Base-by-base conservation (phyloP, 2,113 vertebrate genomes). In the Microtus montanus region DNA sequence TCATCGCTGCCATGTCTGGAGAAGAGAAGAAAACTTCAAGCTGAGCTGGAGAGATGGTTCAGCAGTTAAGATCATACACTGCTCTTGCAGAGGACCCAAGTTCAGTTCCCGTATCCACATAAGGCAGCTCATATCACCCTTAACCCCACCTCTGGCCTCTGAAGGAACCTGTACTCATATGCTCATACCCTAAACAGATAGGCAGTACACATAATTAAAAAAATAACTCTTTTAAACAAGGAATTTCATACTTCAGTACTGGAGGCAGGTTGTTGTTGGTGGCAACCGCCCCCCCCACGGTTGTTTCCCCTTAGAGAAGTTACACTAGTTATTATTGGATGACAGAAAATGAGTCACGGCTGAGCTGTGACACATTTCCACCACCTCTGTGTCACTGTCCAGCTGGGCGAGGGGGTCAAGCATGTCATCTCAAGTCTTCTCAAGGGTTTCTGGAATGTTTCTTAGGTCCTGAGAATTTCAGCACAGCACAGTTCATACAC, bases 401-500 rank as follows among this genome's bases (percentile, higher is more conserved):
- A 79, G 49, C 52, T 28, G 44, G 11, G 44, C 78, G 33, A 70
- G 9, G 12, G 22, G 75, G 78, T 35, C 52, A 86, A 73, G 49
- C 63, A 87, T 12, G 33, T 75, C 63, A 85, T 41, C 8, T 30
- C 19, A 91, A 91, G 3, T 44, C 61, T 61, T 92, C 58, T 33
- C 66, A 63, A 90, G 73, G 24, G 61, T 71, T 73, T 91, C 73
- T 66, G 66, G 77, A 47, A 74, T 75, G 33, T 70, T 19, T 54
- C 66, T 58, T 14, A 61, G 68, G 86, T 35, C 47, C 73, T 58
- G 52, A 89, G 66, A 82, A 86, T 68, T 52, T 89, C 49, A 63
- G 47, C 2, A 73, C 63, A 54, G 38, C 28, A 38, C 90, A 93
- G 93, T 47, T 96, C 78, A 91, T 54, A n/a, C 63, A 63, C 61